Evolutionary conservation across 2,888 invertebrate genomes (phyloP), one percentile per base, ranked within the genome.

Genomic region (Ichneumoninae sp.): DNA sequence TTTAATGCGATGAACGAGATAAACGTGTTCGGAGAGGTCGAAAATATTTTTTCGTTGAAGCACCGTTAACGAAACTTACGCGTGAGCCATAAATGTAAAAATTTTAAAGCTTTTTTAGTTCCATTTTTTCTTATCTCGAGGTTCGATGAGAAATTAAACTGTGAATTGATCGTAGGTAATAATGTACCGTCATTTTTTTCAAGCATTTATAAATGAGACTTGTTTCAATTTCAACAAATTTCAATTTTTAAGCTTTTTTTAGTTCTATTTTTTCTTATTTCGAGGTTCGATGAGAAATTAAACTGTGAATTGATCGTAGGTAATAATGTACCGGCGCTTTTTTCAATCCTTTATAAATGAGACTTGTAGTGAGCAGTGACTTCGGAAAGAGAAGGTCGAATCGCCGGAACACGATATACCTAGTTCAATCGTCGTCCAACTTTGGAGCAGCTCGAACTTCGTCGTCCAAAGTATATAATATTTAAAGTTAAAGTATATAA

Each of bases 401-500:
- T 22, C 57, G 22, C 57, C 57, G 26, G 26, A 13, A 57, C 26
- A 10, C 57, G 13, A 1, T 22, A 57, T 13, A 57, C 26, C 26
- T 69, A 65, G 69, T 78, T 72, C 72, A 81, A 80, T 84, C 72
- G 84, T 74, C 77, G 72, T 78, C n/a, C 22, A 84, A 80, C 72
- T 77, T 80, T 65, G 57, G 57, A 52, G 44, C 13, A 69, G n/a
- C 76, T 44, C 19, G 50, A 84, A 84, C 74, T 84, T 84, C 57
- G 74, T 78, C 70, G 50, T 60, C 57, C 65, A 71, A 78, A 78
- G 57, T 62, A 33, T 54, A 54, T 54, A n/a, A n/a, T 16, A n/a
- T n/a, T n/a, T n/a, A n/a, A n/a, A n/a, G n/a, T n/a, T n/a, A 71
- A 78, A 78, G 57, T 62, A 33, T 54, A 54, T 54, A n/a, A n/a